Evolutionary conservation across 2,797 vertebrate species (phyloP), one percentile per base, ranked within the genome.

Genomic region (Cossypha dichroa): DNA sequence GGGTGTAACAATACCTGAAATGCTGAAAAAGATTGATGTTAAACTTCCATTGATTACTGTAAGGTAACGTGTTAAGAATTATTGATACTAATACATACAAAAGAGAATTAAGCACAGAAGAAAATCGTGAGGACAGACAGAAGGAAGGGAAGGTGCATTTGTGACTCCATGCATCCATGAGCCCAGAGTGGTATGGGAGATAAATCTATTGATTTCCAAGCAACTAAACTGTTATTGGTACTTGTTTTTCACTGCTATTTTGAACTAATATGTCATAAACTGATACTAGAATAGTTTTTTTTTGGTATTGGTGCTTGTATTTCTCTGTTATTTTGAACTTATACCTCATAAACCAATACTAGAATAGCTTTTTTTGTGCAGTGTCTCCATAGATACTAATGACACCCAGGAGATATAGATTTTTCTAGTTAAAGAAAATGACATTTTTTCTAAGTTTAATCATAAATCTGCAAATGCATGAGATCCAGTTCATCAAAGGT

Each of bases 41-140:
- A 90, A 97, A 91, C 84, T 97, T 95, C 49, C 86, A 95, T 93
- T 94, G 97, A 97, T 91, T 91, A 81, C 83, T 92, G 49, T 18
- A 79, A 73, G 48, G 68, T 80, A 77, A 94, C 7, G 14, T 69
- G 94, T 97, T 97, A 95, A 96, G 91, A 85, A 94, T 74, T 95
- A 94, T 77, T 80, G 90, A 96, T 93, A 54, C 16, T 77, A 94
- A 66, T 43, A 55, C 28, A 45, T 43, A 74, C 31, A 68, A 72
- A 77, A 76, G 45, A 91, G 36, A 85, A 91, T 68, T 70, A 92
- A 76, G 41, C 76, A 75, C 5, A 63, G 49, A 80, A 80, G 38
- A 67, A 77, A 85, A 38, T 34, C 7, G 6, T 0, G 5, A 86
- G 38, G 26, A 72, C 8, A 66, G 22, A 58, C 15, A 73, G 59